phyloP scores from a whole-genome alignment of 2,113 vertebrate genomes.

The Formicarius rufipectus region DNA sequence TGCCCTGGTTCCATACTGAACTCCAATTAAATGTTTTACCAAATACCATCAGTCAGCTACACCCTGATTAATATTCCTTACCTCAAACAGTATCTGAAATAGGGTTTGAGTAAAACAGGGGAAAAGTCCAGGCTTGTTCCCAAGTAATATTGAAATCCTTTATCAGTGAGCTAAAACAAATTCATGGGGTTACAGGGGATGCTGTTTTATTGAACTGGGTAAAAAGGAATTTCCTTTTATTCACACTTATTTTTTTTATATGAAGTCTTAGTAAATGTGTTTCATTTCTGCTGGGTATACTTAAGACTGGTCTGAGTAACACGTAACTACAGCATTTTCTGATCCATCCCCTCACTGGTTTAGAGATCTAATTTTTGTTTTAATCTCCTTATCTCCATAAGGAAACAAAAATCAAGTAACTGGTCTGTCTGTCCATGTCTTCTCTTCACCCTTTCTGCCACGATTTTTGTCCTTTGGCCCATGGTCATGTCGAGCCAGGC shows the following conservation, averaged over 20 bases:
- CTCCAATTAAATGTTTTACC: constrained; percentile 60
- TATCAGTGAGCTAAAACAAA: neutral
- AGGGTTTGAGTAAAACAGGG: neutral
- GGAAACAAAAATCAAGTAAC: neutral
- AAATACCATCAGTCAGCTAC: constrained; percentile 44
- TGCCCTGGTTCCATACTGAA: neutral
- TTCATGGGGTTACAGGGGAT: neutral
- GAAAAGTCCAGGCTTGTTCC: neutral
- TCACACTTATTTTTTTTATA: neutral
- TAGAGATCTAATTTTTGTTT: neutral
- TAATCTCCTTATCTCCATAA: neutral
- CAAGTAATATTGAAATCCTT: neutral
- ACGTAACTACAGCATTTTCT: neutral
- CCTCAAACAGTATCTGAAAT: constrained; percentile 14
- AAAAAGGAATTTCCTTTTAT: neutral
- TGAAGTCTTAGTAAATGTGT: neutral
- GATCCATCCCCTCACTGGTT: neutral
- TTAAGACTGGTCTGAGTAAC: neutral
- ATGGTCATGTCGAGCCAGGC: neutral
- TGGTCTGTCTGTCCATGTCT: neutral
- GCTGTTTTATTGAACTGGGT: neutral
- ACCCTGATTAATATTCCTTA: constrained; percentile 51
- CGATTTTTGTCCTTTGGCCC: neutral
- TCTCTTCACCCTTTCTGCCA: neutral
- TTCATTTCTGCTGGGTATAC: neutral